A percentile compares a stretch with the other conserved stretches of the same genome.
These are phyloP conservation scores for Lysiphlebus fabarum DNA, from an alignment of 1,140 invertebrate species.

Conservation along the genomic window DNA sequence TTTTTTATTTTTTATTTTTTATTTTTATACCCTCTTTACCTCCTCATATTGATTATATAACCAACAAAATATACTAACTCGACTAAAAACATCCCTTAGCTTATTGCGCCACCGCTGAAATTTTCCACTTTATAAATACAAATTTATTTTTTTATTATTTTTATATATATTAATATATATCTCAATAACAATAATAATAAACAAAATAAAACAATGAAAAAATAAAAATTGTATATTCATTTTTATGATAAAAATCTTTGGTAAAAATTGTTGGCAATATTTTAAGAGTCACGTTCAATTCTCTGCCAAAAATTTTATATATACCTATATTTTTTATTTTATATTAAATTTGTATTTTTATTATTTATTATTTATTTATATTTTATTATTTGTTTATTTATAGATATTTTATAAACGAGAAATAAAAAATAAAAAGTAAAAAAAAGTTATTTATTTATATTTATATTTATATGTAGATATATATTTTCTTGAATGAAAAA, in stretches of 20 bases:
- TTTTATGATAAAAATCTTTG: slow-evolving; percentile 21
- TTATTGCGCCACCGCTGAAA: slow-evolving; percentile 2
- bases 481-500: too few species aligned
- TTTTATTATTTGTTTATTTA: too few species aligned
- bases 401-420: too few species aligned
- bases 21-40: slow-evolving; percentile 10
- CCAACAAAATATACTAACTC: slow-evolving; percentile 40
- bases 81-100: slow-evolving; percentile 37
- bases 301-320: neutral
- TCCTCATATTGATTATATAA: slow-evolving; percentile 45
- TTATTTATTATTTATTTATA: too few species aligned
- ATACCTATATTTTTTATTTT: too few species aligned
- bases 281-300: neutral
- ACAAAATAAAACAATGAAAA: too few species aligned
- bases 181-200: slow-evolving; percentile 11
- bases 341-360: too few species aligned
- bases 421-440: too few species aligned
- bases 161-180: neutral
- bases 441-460: too few species aligned
- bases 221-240: slow-evolving; percentile 11
- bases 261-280: slow-evolving; percentile 18
- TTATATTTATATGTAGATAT: too few species aligned
- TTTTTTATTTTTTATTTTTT: too few species aligned
- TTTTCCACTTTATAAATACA: neutral
- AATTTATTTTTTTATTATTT: neutral